Evolutionary conservation across 1,140 invertebrate genomes (phyloP).

Genomic region (Drosophila seguyi): DNA sequence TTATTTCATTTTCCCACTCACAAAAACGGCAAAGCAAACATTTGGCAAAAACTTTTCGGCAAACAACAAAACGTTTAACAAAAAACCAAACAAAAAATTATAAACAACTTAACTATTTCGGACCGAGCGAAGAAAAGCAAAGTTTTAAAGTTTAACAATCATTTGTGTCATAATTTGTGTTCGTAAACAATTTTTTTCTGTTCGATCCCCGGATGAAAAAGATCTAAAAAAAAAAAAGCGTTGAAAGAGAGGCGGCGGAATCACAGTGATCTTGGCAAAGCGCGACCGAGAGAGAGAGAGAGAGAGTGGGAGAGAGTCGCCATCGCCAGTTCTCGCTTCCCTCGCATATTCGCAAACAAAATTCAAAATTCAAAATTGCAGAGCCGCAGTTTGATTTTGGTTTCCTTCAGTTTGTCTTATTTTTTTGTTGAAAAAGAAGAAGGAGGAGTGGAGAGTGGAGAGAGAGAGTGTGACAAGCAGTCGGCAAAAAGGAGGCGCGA

Average conservation of each 20-base stretch:
- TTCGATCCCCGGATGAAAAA: conserved; percentile 49
- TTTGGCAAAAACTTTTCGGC: conserved; percentile 72
- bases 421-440: conserved; percentile 57
- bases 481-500: conserved; percentile 18
- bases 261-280: conserved; percentile 53
- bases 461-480: conserved; percentile 23
- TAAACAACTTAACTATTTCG: conserved; percentile 21
- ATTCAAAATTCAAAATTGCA: conserved; percentile 71
- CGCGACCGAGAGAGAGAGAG: conserved; percentile 17
- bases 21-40: conserved; percentile 51
- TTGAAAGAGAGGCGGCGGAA: conserved; percentile 25
- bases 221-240: conserved; percentile 28
- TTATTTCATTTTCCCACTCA: conserved; percentile 77
- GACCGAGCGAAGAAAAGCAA: conserved; percentile 27
- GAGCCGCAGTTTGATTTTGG: conserved; percentile 38
- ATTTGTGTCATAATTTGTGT: conserved; percentile 57
- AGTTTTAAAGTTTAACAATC: conserved; percentile 34
- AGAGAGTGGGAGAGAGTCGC: conserved; percentile 19
- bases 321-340: conserved; percentile 31
- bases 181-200: conserved; percentile 74
- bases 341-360: conserved; percentile 60
- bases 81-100: conserved; percentile 4
- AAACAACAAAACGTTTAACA: conserved; percentile 43
- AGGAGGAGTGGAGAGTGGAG: conserved; percentile 12
- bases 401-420: conserved; percentile 71